phyloP scores from a whole-genome alignment of 2,797 vertebrate genomes.

The Steatocranus sp. region DNA sequence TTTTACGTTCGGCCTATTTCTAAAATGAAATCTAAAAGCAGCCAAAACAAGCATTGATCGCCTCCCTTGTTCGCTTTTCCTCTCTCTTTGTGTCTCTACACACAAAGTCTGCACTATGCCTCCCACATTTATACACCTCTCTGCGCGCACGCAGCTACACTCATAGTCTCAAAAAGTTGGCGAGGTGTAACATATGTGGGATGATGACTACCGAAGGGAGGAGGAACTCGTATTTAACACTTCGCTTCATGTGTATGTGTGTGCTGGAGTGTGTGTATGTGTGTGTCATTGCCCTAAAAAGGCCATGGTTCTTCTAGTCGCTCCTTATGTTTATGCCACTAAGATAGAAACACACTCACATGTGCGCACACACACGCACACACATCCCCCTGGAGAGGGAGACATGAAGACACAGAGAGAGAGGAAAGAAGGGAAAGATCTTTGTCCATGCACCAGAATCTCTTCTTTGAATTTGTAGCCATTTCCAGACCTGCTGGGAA shows the following conservation, averaged over 20 bases:
- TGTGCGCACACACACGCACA: background rate
- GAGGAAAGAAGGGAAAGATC: background rate
- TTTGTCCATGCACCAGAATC: background rate
- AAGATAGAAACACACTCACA: slow-evolving; percentile 25
- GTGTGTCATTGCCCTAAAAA: slow-evolving; percentile 58
- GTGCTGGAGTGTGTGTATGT: slow-evolving; percentile 3
- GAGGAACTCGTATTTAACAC: slow-evolving; percentile 44
- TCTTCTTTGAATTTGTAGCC: background rate
- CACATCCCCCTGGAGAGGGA: slow-evolving; percentile 16
- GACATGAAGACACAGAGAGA: background rate
- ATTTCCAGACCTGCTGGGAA: background rate
- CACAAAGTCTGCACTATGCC: background rate
- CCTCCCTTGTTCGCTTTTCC: background rate
- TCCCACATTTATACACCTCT: background rate
- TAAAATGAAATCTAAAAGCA: background rate
- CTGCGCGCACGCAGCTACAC: slow-evolving; percentile 13
- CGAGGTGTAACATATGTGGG: slow-evolving; percentile 43
- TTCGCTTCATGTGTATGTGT: background rate
- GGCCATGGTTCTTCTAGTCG: slow-evolving; percentile 45
- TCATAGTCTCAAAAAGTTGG: slow-evolving; percentile 26
- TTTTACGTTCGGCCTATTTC: background rate
- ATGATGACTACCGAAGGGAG: slow-evolving; percentile 26
- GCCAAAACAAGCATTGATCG: background rate
- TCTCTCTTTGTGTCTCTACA: background rate
- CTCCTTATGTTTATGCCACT: slow-evolving; percentile 54